A percentile compares a stretch with the other conserved stretches of the same genome.
Evolutionary conservation across 2,888 invertebrate species (phyloP).

Genomic region (Morinoia aosen): DNA sequence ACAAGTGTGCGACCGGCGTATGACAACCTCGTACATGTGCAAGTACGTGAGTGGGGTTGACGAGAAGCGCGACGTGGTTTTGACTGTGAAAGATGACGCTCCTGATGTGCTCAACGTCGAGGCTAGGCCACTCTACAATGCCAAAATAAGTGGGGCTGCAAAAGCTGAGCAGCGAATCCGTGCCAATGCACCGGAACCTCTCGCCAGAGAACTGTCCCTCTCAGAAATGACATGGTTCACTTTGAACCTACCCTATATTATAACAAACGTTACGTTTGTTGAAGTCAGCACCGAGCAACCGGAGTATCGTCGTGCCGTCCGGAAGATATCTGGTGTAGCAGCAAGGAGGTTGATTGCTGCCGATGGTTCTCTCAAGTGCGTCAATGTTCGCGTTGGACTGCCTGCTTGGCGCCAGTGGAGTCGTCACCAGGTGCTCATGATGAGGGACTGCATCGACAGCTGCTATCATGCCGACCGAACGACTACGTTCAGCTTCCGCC

Average conservation of each 20-base stretch:
- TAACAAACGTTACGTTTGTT: not conserved
- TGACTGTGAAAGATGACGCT: not conserved
- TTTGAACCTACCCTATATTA: not conserved
- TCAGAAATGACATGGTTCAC: constrained; percentile 23
- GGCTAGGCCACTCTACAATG: not conserved
- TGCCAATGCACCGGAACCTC: not conserved
- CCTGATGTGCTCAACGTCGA: not conserved
- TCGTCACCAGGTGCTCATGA: not conserved
- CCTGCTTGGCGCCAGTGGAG: constrained; percentile 2
- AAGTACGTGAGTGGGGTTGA: constrained; percentile 29
- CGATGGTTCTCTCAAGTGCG: not conserved
- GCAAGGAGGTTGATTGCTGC: not conserved
- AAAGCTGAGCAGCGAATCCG: not conserved
- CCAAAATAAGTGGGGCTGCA: not conserved
- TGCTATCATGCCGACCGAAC: not conserved
- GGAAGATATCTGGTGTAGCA: not conserved
- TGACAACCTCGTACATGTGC: constrained; percentile 1
- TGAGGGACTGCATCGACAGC: not conserved
- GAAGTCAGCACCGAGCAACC: not conserved
- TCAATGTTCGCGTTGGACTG: not conserved
- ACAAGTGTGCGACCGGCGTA: not conserved
- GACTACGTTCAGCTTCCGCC: not conserved
- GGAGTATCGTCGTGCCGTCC: not conserved
- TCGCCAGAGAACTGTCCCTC: not conserved
- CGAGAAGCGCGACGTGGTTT: not conserved